These are phyloP conservation scores for Torymus aiolomorphi DNA, from an alignment of 2,888 invertebrate genomes.

Conservation along the genomic window DNA sequence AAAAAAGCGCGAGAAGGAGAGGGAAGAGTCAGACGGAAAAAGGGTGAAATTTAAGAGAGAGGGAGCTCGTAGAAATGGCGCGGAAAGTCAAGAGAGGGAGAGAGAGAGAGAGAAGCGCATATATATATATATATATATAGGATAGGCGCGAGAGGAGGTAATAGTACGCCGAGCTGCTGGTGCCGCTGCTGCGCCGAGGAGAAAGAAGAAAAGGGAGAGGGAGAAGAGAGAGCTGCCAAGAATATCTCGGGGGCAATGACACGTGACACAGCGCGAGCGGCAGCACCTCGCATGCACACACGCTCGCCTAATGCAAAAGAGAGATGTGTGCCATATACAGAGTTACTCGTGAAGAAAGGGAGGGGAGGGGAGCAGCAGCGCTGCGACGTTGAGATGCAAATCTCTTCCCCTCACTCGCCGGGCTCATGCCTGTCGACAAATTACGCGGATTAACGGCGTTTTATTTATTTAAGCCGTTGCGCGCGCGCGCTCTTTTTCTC, in stretches of 20 bases:
- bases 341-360: not conserved
- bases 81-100: conserved; percentile 29
- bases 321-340: conserved; percentile 46
- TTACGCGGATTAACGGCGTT: conserved; percentile 37
- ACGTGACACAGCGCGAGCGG: conserved; percentile 45
- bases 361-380: not conserved
- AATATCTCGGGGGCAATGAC: conserved; percentile 57
- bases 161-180: conserved; percentile 27
- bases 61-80: not conserved
- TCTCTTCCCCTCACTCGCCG: conserved; percentile 1
- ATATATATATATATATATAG: too few species aligned
- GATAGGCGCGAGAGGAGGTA: conserved; percentile 30
- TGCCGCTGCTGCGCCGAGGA: conserved; percentile 9
- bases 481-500: too few species aligned
- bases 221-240: conserved; percentile 54
- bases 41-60: conserved; percentile 36
- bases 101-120: conserved; percentile 10
- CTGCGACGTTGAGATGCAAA: conserved; percentile 35
- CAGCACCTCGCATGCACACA: not conserved
- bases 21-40: conserved; percentile 25
- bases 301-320: conserved; percentile 49
- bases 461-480: not conserved
- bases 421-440: conserved; percentile 27
- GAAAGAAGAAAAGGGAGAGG: conserved; percentile 36
- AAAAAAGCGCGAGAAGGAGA: not conserved